phyloP scores from a whole-genome alignment of 2,113 vertebrate species.

The Carettochelys insculpta region DNA sequence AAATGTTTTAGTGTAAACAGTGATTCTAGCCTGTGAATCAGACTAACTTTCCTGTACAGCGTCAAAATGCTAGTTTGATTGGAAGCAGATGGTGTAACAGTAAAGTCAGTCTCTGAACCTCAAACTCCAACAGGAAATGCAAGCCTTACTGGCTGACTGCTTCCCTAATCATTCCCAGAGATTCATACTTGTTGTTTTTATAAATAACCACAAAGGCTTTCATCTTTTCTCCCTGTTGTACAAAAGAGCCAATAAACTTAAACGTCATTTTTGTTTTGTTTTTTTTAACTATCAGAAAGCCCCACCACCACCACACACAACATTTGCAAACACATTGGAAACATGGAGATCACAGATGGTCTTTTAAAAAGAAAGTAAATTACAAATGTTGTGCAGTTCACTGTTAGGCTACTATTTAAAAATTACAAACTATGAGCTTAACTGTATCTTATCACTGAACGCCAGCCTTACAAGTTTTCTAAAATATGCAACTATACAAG shows the following conservation, averaged over 20 bases:
- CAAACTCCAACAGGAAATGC: slow-evolving; percentile 89
- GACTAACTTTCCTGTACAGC: slow-evolving; percentile 77
- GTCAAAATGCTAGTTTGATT: slow-evolving; percentile 87
- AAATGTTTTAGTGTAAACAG: slow-evolving; percentile 40
- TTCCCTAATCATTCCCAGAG: slow-evolving; percentile 86
- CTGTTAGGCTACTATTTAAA: slow-evolving; percentile 15
- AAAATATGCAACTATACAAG: neutral
- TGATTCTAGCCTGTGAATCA: slow-evolving; percentile 76
- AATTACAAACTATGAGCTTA: neutral
- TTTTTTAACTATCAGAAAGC: neutral
- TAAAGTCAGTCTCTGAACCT: slow-evolving; percentile 83
- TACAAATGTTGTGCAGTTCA: neutral
- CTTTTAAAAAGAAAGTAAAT: neutral
- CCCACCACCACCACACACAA: neutral
- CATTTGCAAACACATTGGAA: neutral
- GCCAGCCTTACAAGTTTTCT: neutral
- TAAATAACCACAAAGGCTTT: slow-evolving; percentile 57
- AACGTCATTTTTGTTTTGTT: no score
- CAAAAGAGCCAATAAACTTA: slow-evolving; percentile 56
- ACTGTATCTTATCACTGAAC: neutral
- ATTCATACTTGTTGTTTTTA: slow-evolving; percentile 80
- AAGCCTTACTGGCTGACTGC: slow-evolving; percentile 81
- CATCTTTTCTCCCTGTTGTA: slow-evolving; percentile 61
- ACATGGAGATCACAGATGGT: neutral
- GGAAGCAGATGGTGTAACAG: slow-evolving; percentile 89